These are phyloP conservation scores for Bellardia pandia DNA, from an alignment of 2,888 invertebrate species.

Conservation along the genomic window DNA sequence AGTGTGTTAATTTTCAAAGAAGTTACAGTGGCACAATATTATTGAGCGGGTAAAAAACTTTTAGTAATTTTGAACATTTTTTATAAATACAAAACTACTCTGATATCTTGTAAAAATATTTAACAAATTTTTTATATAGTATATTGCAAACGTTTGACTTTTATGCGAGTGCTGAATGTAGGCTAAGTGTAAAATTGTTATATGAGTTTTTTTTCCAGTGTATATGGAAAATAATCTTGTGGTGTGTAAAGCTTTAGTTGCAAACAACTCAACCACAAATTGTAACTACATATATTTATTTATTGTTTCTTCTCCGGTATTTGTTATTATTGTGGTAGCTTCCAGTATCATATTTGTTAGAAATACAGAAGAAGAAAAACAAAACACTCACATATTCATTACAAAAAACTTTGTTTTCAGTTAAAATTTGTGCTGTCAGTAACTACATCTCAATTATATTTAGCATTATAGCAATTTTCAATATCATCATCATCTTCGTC, in stretches of 20 bases:
- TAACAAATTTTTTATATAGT: too few species aligned
- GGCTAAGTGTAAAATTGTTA: too few species aligned
- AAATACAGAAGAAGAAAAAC: constrained; percentile 8
- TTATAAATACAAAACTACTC: too few species aligned
- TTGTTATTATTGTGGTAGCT: constrained; percentile 43
- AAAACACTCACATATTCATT: constrained; percentile 32
- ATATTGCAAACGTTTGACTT: too few species aligned
- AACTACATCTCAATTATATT: constrained; percentile 70
- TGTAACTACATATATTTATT: neutral
- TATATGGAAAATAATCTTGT: neutral
- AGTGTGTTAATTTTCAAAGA: too few species aligned
- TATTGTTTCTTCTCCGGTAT: constrained; percentile 6
- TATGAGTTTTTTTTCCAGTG: too few species aligned
- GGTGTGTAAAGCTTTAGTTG: neutral
- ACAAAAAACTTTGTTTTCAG: neutral
- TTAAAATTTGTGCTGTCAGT: constrained; percentile 36
- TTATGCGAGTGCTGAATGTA: too few species aligned
- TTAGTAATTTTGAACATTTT: too few species aligned
- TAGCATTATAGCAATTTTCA: constrained; percentile 63
- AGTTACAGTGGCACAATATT: too few species aligned
- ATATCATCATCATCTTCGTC: constrained; percentile 36
- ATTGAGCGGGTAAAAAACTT: too few species aligned
- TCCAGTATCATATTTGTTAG: constrained; percentile 36
- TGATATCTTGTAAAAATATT: too few species aligned
- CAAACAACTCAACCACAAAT: constrained; percentile 58